A percentile compares a stretch with the other conserved stretches of the same genome.
Conservation (phyloP, 2,797 vertebrate genomes). For the Falco novaeseelandiae region DNA sequence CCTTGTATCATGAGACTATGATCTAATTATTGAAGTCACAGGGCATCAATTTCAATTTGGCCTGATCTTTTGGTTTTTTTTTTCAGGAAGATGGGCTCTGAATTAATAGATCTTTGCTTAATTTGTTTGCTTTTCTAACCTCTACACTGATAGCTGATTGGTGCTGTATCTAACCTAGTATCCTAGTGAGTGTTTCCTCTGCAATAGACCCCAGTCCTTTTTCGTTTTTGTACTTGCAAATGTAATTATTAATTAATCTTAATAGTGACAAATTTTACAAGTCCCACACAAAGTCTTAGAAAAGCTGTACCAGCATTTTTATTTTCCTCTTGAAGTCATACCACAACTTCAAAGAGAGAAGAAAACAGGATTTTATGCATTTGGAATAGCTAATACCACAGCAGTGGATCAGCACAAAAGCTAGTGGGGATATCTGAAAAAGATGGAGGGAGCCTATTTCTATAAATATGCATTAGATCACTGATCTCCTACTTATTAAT, state of each 20-base stretch:
- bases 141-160: neutral
- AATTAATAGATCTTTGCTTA: neutral
- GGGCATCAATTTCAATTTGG: neutral
- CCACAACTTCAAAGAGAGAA: constrained; percentile 30
- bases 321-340: neutral
- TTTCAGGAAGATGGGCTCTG: neutral
- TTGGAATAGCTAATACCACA: neutral
- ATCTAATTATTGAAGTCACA: constrained; percentile 37
- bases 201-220: neutral
- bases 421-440: neutral
- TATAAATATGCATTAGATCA: constrained; percentile 1
- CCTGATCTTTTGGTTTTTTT: neutral
- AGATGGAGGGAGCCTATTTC: neutral
- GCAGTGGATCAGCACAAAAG: neutral
- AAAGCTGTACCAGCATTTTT: neutral
- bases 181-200: neutral
- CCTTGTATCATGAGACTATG: neutral
- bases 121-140: neutral
- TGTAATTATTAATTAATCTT: neutral
- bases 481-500: neutral
- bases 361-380: constrained; percentile 23
- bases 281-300: neutral
- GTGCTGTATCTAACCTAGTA: neutral
- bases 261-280: neutral
- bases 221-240: neutral